Evolutionary conservation across 2,113 vertebrate genomes (phyloP), one percentile per base, ranked within the genome.

Genomic region (Aythya baeri): DNA sequence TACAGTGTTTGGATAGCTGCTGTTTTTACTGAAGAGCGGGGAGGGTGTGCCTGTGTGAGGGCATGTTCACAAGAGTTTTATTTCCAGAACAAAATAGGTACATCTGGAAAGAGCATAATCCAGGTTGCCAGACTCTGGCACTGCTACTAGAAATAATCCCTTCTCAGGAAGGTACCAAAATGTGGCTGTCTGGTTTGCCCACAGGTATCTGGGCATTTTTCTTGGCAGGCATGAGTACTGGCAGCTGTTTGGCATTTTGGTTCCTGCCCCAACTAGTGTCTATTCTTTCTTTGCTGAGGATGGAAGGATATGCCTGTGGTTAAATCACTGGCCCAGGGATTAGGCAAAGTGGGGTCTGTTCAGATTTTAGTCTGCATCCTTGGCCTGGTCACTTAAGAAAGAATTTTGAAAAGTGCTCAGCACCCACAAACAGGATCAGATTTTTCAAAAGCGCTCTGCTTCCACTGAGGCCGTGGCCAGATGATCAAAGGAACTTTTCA

Each of bases 101-200:
- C 88, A 93, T 91, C 89, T 94, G 95, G 77, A 94, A 97, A 96
- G 84, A 94, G 65, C 82, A 88, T 96, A 92, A 94, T 78, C 13
- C 59, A 41, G 52, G 88, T 95, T 95, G 89, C 93, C 95, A 95
- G 86, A 83, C 52, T 52, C 90, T 94, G 92, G 86, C 92, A 70
- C 46, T 26, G 50, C 63, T 85, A 81, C 11, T 67, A 92, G 83
- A 76, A 92, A 73, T 87, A 95, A 92, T 94, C 70, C 50, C 73
- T 96, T 94, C 86, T 91, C 74, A 59, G 89, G 55, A 79, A 93
- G 96, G 78, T 85, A 89, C 92, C 81, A 70, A 91, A 93, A 62
- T 91, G 81, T 63, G 91, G 70, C 68, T 91, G 94, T 95, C 93
- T 96, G 84, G 77, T 80, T 96, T 97, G 91, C 91, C 90, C 92